A percentile compares a stretch with the other conserved stretches of the same genome.
Evolutionary conservation across 2,888 invertebrate species (phyloP).

Genomic region (Stenurella melanura): DNA sequence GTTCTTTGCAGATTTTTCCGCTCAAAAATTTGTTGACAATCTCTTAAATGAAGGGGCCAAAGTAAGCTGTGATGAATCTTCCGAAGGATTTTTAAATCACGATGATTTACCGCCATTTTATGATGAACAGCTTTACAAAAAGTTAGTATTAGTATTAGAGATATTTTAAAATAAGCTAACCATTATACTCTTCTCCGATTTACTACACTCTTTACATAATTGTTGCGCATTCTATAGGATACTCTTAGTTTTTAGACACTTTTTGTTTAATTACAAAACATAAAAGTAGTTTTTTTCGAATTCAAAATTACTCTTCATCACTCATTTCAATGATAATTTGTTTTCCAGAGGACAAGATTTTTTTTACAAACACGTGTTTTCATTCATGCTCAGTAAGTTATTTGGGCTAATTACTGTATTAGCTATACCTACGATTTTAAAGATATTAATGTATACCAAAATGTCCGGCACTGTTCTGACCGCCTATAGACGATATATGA

Average conservation of each 20-base stretch:
- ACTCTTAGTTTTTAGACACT: no score
- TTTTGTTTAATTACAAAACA: no score
- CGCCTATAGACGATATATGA: constrained; percentile 86
- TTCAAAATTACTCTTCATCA: no score
- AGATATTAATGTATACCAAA: constrained; percentile 82
- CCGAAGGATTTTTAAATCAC: constrained; percentile 69
- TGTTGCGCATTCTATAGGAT: no score
- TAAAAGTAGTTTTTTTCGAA: no score
- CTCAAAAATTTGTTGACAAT: constrained; percentile 58
- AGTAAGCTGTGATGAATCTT: constrained; percentile 74
- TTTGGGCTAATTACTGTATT: constrained; percentile 85
- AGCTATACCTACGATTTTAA: constrained; percentile 83
- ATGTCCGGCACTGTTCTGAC: constrained; percentile 80
- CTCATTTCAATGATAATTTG: not conserved
- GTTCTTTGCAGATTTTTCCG: constrained; percentile 43
- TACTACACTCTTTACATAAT: no score
- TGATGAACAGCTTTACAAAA: constrained; percentile 80
- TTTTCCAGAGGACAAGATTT: constrained; percentile 82
- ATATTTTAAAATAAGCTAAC: not conserved
- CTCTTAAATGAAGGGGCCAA: constrained; percentile 74
- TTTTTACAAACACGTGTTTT: constrained; percentile 82
- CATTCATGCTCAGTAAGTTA: constrained; percentile 83
- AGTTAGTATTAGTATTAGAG: constrained; percentile 75
- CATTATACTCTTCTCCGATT: no score
- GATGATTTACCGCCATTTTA: constrained; percentile 81